A percentile compares a stretch with the other conserved stretches of the same genome.
phyloP scores from a whole-genome alignment of 2,797 vertebrate species.

The Betta splendens region DNA sequence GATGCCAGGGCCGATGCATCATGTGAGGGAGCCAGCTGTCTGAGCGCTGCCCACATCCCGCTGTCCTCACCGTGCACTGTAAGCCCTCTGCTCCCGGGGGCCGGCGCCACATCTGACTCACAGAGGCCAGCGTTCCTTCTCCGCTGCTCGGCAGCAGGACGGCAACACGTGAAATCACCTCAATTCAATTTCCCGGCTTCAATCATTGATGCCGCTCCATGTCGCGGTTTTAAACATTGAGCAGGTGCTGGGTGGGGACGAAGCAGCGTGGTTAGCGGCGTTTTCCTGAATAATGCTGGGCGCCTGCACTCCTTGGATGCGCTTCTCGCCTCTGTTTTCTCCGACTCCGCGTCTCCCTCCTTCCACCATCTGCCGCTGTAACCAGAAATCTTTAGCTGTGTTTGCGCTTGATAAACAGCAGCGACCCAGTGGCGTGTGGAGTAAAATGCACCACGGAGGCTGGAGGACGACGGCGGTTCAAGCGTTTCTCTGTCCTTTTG shows the following conservation, averaged over 20 bases:
- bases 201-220: constrained; percentile 35
- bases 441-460: constrained; percentile 10
- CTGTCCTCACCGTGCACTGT: constrained; percentile 58
- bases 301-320: no score
- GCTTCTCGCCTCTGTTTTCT: constrained; percentile 34
- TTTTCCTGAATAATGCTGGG: constrained; percentile 51
- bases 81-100: constrained; percentile 59
- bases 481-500: constrained; percentile 10
- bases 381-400: constrained; percentile 35
- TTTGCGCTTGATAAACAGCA: constrained; percentile 49
- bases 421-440: constrained; percentile 30
- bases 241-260: constrained; percentile 5
- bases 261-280: constrained; percentile 18
- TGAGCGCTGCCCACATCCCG: constrained; percentile 68
- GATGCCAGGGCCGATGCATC: constrained; percentile 74
- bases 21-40: constrained; percentile 75
- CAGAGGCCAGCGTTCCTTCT: constrained; percentile 17
- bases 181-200: constrained; percentile 12
- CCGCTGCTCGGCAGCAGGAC: constrained; percentile 11
- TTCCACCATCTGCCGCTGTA: constrained; percentile 56
- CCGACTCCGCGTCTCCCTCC: constrained; percentile 24
- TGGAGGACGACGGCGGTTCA: not conserved
- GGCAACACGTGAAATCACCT: constrained; percentile 58
- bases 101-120: constrained; percentile 57
- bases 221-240: constrained; percentile 26